Evolutionary conservation across 2,113 vertebrate genomes (phyloP).

Genomic region (Arothron firmamentum): DNA sequence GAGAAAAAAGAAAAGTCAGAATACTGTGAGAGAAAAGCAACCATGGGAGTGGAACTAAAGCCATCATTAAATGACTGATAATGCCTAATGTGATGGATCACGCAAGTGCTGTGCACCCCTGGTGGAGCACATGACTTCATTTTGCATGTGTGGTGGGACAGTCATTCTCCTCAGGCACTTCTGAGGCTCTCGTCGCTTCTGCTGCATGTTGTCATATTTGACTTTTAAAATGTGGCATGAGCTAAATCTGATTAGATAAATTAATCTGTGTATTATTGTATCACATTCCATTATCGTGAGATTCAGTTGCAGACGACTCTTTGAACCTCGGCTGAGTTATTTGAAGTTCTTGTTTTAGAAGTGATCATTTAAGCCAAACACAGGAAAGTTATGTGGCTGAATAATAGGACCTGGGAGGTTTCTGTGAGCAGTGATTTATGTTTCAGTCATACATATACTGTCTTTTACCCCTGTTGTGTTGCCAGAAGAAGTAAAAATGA

Average conservation of each 20-base stretch:
- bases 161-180: slow-evolving; percentile 26
- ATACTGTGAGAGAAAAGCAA: slow-evolving; percentile 40
- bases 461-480: neutral
- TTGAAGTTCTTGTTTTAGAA: slow-evolving; percentile 24
- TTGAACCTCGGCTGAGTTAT: slow-evolving; percentile 39
- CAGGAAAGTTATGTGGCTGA: slow-evolving; percentile 18
- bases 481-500: neutral
- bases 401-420: slow-evolving; percentile 27
- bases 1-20: slow-evolving; percentile 10
- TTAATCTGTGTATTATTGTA: slow-evolving; percentile 27
- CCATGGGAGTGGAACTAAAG: slow-evolving; percentile 54
- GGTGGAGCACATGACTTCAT: slow-evolving; percentile 55
- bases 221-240: slow-evolving; percentile 27
- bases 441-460: too few relatives aligned
- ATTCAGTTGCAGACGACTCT: slow-evolving; percentile 15
- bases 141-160: slow-evolving; percentile 49
- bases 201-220: slow-evolving; percentile 21
- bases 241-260: slow-evolving; percentile 41
- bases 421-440: neutral
- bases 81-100: slow-evolving; percentile 56
- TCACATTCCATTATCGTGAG: slow-evolving; percentile 44
- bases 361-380: slow-evolving; percentile 22
- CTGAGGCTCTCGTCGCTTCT: slow-evolving; percentile 4
- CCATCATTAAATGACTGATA: slow-evolving; percentile 56
- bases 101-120: slow-evolving; percentile 32